A percentile compares a stretch with the other conserved stretches of the same genome.
These are phyloP conservation scores for Zosterops pallidus DNA, from an alignment of 2,113 vertebrate species.

Conservation along the genomic window DNA sequence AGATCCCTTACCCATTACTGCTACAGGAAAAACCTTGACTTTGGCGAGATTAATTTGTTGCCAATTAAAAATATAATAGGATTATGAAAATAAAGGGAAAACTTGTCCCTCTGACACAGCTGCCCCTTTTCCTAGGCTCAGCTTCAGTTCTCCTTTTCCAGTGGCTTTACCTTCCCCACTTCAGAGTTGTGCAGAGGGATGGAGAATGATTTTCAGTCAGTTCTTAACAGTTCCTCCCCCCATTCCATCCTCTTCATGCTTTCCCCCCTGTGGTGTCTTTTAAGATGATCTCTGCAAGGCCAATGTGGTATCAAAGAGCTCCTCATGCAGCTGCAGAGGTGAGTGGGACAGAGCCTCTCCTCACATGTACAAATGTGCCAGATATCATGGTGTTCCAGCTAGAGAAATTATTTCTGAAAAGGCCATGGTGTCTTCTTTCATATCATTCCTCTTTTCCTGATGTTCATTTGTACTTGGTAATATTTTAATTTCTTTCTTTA, in stretches of 20 bases:
- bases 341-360: not conserved
- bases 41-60: not conserved
- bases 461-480: not conserved
- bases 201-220: not conserved
- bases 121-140: not conserved
- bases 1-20: not conserved
- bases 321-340: fast-evolving
- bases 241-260: not conserved
- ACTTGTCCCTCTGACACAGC: fast-evolving
- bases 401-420: not conserved
- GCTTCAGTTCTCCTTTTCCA: not conserved
- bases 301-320: not conserved
- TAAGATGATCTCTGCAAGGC: not conserved
- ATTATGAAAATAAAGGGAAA: not conserved
- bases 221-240: not conserved
- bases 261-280: not conserved
- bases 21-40: not conserved
- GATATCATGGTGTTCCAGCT: not conserved
- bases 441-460: not conserved
- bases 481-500: not conserved
- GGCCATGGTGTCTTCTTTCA: not conserved
- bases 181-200: not conserved
- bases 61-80: not conserved
- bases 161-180: fast-evolving
- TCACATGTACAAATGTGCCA: not conserved